Base-by-base conservation (phyloP, 1,140 invertebrate genomes). In the Sipha flava region DNA sequence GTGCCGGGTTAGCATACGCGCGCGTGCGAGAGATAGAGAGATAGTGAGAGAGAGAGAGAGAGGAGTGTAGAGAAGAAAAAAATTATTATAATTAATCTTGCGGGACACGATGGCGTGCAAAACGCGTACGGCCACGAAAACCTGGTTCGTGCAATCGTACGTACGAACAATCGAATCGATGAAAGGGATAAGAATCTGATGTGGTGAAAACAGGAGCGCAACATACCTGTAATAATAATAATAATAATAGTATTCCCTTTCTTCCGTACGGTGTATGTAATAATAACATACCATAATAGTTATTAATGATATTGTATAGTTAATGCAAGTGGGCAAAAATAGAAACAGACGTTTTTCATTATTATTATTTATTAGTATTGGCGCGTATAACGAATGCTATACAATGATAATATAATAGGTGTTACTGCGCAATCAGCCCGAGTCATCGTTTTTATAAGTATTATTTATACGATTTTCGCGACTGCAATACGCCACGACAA, bases 171-270 rank as follows among this genome's bases (percentile, higher is more conserved):
- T 72, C 43, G 43, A 52, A 72, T 29, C 40, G 9, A 52, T 52
- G 45, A 72, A 72, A 72, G 68, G 40, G 43, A 72, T 72, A 72
- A 72, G 23, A 18, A 72, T 72, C 37, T 12, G 18, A n/a, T 34
- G 2, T 23, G 16, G 18, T 62, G 29, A 59, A 59, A 59, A 62
- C n/a, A 18, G n/a, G 57, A 34, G 26, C 16, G 26, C 21, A 23
- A 2, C 23, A 23, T 52, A n/a, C n/a, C n/a, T n/a, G n/a, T n/a
- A n/a, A n/a, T n/a, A n/a, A n/a, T n/a, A n/a, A n/a, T n/a, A n/a
- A n/a, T n/a, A n/a, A n/a, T n/a, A n/a, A n/a, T n/a, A n/a, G n/a
- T n/a, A n/a, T n/a, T n/a, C n/a, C n/a, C n/a, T n/a, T n/a, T n/a
- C n/a, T n/a, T n/a, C n/a, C n/a, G n/a, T n/a, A n/a, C n/a, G n/a